Evolutionary conservation across 1,140 invertebrate species (phyloP), one percentile per base, ranked within the genome.

Genomic region (Paraescarpia echinospica): DNA sequence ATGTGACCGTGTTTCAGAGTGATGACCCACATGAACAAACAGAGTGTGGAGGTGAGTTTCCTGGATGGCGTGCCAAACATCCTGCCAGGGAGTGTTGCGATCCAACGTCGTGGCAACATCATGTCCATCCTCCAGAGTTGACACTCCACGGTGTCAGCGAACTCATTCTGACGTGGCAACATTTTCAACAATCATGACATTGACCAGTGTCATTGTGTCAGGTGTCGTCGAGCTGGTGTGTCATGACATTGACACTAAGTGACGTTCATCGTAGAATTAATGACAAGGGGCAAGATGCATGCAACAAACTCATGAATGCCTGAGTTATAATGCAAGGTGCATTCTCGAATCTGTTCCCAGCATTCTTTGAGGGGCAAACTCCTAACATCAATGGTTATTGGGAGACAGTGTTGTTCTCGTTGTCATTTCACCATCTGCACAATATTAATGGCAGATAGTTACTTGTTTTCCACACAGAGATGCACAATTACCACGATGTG

Each of bases 11-110:
- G 41, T 94, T 93, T 48, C 94, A 98, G 98, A 95, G 98, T 98
- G 96, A 97, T 98, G 95, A 97, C 97, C 33, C 98, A 98, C 96
- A 98, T 98, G 96, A 97, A 98, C 33, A 97, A 98, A 94, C 97
- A 98, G 96, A 97, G 97, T 92, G 97, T 98, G 92, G 97, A 97
- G 93, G 97, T 98, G 93, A 96, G 97, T 91, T 98, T 98, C 95
- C 98, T 98, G 96, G 96, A 97, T 94, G 97, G 97, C 89, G 96
- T 97, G 93, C 96, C 97, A 77, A 97, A 97, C 95, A 96, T 97
- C 90, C 96, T 97, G 95, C 97, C 97, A 92, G 97, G 97, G 93
- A 97, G 97, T 96, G 97, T 97, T 91, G 96, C 97, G 93, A 97
- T 98, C 48, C 95, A 97, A 93, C 97, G 98, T 34, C 97, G 97